Base-by-base conservation (phyloP, 2,113 vertebrate species). In the Morone chrysops region DNA sequence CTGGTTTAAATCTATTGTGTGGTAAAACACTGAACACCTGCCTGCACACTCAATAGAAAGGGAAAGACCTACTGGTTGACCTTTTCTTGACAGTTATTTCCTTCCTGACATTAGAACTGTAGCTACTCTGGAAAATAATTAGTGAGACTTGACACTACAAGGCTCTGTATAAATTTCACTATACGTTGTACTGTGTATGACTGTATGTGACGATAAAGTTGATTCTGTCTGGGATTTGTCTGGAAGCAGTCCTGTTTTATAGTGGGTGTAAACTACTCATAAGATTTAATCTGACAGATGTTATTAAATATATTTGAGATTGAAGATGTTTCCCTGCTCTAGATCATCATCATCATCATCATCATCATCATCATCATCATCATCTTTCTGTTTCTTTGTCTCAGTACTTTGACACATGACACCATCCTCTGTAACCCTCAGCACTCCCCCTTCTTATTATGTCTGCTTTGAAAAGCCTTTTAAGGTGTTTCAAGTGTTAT, bases 401-500 rank as follows among this genome's bases (percentile, higher is more conserved):
- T 66, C 31, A 16, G 3, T 25, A n/a, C 51, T 81, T 43, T 51
- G 14, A 47, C 3, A 68, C 22, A 18, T 60, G 60, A 50, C 61
- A 48, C 40, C 18, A 51, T 22, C 4, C 10, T n/a, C n/a, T 65
- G 36, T n/a, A 62, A 67, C 43, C 8, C 13, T 56, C 7, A 45
- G 36, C 10, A 8, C 47, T 20, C 38, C 6, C 2, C 1, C 16
- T 4, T 14, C 25, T 60, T 47, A 43, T 40, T 31, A 10, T 14
- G 9, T 70, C 61, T 75, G 11, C 9, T 59, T 25, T 60, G 41
- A 74, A 78, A 70, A 11, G 18, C 45, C 13, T 51, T 51, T 41
- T 9, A 47, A 11, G 7, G 16, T 45, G 20, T 75, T n/a, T 40
- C 14, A 56, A 22, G 13, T n/a, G 18, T 67, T n/a, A 2, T 48